Evolutionary conservation across 2,888 invertebrate genomes (phyloP).

Genomic region (Therioaphis trifolii): DNA sequence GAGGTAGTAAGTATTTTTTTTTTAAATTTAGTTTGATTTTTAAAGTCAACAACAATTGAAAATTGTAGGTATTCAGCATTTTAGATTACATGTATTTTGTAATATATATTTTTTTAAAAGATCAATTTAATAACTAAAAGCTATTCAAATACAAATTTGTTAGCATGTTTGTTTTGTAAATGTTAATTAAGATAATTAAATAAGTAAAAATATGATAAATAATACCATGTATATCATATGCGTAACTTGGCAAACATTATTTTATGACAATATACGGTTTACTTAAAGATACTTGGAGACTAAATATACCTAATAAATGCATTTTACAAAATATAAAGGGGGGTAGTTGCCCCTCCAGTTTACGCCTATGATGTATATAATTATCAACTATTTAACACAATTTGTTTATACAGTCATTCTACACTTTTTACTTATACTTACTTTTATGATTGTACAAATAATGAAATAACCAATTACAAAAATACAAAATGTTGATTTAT

Average conservation of each 20-base stretch:
- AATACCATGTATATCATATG: conserved; percentile 26
- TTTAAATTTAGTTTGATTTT: conserved; percentile 15
- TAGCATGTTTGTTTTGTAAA: conserved; percentile 28
- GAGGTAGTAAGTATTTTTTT: conserved; percentile 12
- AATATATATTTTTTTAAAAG: neutral
- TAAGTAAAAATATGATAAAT: conserved; percentile 23
- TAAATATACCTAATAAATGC: too few relatives aligned
- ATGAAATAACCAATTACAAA: conserved; percentile 16
- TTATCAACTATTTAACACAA: too few relatives aligned
- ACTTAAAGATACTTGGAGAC: too few relatives aligned
- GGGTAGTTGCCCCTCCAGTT: too few relatives aligned
- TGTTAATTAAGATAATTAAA: conserved; percentile 38
- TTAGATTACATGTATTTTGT: conserved; percentile 28
- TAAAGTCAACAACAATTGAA: conserved; percentile 22
- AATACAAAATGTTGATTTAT: conserved; percentile 13
- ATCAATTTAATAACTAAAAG: conserved; percentile 19
- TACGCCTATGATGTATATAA: too few relatives aligned
- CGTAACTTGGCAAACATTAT: neutral
- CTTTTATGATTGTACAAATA: too few relatives aligned
- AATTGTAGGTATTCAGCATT: conserved; percentile 21
- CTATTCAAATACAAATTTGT: conserved; percentile 4
- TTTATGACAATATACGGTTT: too few relatives aligned
- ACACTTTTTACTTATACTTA: too few relatives aligned
- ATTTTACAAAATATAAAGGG: too few relatives aligned
- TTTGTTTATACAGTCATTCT: too few relatives aligned